Conservation (phyloP, 2,888 invertebrate species). For the Loripinus fragilis region DNA sequence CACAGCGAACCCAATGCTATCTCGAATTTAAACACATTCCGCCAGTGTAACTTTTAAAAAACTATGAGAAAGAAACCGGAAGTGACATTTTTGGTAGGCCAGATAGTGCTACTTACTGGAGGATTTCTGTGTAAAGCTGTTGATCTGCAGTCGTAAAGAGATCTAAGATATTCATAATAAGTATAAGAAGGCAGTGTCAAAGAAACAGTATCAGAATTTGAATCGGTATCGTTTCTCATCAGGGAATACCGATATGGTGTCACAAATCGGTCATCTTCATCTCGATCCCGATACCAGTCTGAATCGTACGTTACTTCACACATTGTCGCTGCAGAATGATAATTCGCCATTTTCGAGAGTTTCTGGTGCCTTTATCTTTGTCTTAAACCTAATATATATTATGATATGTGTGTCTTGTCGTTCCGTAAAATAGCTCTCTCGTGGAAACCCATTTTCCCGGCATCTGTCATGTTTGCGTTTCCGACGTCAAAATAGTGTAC, state of each 20-base stretch:
- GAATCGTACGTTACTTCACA: conserved; percentile 74
- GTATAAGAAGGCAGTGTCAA: conserved; percentile 63
- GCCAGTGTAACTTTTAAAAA: too few species aligned
- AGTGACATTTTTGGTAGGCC: neutral
- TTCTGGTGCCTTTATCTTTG: too few species aligned
- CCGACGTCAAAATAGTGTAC: neutral
- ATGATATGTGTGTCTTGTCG: too few species aligned
- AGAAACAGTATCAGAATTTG: conserved; percentile 61
- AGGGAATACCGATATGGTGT: conserved; percentile 64
- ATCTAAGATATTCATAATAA: conserved; percentile 67
- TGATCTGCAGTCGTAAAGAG: conserved; percentile 64
- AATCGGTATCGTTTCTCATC: conserved; percentile 51
- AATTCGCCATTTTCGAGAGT: conserved; percentile 42
- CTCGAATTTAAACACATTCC: too few species aligned
- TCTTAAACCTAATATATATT: too few species aligned
- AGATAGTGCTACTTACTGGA: conserved; percentile 35
- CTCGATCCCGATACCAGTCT: conserved; percentile 62
- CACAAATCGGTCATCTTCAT: conserved; percentile 60
- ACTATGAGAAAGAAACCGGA: neutral
- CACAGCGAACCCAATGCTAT: too few species aligned
- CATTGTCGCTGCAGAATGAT: conserved; percentile 53
- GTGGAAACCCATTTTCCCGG: conserved; percentile 43
- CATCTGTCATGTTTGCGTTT: conserved; percentile 43
- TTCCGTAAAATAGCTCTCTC: too few species aligned
- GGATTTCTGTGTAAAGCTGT: conserved; percentile 45